Evolutionary conservation across 2,797 vertebrate species (phyloP), one percentile per base, ranked within the genome.

Genomic region (Eurystomus glaucurus): DNA sequence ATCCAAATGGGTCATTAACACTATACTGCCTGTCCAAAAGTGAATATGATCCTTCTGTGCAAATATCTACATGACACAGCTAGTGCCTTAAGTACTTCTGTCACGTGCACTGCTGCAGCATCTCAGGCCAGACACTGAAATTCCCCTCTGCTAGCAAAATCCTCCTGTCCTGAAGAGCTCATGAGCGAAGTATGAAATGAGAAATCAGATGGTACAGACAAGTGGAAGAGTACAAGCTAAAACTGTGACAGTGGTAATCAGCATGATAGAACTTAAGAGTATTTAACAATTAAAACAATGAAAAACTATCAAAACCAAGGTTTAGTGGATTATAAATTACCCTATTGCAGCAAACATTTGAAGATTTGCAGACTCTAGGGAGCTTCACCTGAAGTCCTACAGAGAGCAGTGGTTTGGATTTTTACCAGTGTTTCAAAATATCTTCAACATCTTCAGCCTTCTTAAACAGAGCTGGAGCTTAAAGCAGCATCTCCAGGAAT

Each of bases 1-100:
- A 68, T 78, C 58, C 74, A 91, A 80, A 68, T 33, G 61, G 80
- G 41, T 88, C 57, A 52, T 72, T 90, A 79, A 65, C 71, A n/a
- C 41, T 83, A 5, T 41, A 31, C 26, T 83, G 18, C 62, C 45
- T 89, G 57, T 46, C 75, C 64, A 88, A 77, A 94, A 91, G 8
- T 35, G 33, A 70, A 43, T 35, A 13, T 12, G 31, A 85, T 79
- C 41, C 52, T 84, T 60, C 86, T 91, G 39, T 35, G 17, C 18
- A 37, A 71, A 48, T 58, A 58, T 13, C 43, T 79, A 13, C n/a
- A 37, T 57, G 61, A 72, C 74, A 82, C 43, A 65, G 48, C 14
- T 21, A 46, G 5, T 62, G 43, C 35, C 48, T 58, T 6, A 17
- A 70, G 51, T 70, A 26, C 50, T 66, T 43, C 43, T 72, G 10